Evolutionary conservation across 2,113 vertebrate genomes (phyloP).

Genomic region (Peucedramus taeniatus): DNA sequence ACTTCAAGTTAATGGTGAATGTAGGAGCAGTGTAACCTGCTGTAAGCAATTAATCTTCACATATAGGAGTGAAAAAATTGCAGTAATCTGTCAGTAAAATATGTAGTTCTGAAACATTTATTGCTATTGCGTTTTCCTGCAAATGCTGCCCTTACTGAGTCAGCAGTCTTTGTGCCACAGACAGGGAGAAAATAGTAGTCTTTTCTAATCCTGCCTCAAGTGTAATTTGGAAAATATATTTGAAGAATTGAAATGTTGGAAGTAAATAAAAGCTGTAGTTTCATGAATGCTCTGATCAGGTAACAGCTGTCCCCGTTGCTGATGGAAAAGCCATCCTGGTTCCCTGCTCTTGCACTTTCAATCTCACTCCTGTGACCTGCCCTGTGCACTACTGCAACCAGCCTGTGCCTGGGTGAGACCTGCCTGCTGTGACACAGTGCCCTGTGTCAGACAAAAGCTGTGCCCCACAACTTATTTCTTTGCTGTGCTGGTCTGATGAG

Average conservation of each 20-base stretch:
- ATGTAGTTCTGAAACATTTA: background rate
- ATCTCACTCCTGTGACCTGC: background rate
- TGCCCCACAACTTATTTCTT: background rate
- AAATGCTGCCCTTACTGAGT: background rate
- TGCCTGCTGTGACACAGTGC: background rate
- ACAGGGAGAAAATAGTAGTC: background rate
- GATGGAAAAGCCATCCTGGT: background rate
- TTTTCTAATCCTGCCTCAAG: background rate
- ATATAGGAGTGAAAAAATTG: background rate
- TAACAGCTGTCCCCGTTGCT: background rate
- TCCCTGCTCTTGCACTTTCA: background rate
- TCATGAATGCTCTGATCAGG: background rate
- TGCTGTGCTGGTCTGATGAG: background rate
- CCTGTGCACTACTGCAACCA: background rate
- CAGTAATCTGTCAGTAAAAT: background rate
- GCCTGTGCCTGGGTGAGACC: accelerated
- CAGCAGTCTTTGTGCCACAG: background rate
- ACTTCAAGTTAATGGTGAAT: background rate
- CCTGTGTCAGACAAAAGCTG: background rate
- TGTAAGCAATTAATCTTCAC: background rate
- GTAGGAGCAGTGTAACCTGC: background rate
- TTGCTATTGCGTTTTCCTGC: background rate
- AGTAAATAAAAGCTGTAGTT: background rate
- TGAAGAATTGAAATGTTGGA: background rate
- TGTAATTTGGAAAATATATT: background rate